Conservation (phyloP, 1,140 invertebrate genomes). For the Leptinotarsa undecemlineata region DNA sequence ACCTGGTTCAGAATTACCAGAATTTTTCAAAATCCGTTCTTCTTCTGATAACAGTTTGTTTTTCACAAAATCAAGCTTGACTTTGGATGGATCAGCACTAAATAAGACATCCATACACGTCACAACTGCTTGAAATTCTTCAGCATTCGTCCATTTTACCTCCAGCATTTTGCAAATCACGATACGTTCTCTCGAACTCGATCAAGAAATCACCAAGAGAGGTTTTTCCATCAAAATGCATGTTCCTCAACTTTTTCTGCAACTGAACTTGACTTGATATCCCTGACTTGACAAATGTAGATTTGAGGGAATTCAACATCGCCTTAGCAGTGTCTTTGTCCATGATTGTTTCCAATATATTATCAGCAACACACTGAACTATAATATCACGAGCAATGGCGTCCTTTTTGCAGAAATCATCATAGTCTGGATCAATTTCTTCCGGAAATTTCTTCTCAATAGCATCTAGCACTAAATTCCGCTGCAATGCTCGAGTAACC, state of each 20-base stretch:
- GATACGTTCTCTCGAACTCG: conserved; percentile 29
- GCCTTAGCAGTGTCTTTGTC: too few species aligned
- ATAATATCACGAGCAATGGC: too few species aligned
- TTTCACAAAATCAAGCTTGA: conserved; percentile 1
- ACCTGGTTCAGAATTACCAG: conserved; percentile 5
- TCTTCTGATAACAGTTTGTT: conserved; percentile 10
- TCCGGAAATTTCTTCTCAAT: neutral
- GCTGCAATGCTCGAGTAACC: conserved; percentile 17
- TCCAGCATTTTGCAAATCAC: conserved; percentile 25
- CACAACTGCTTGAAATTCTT: conserved; percentile 18
- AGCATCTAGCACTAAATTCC: conserved; percentile 11
- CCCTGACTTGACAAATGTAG: conserved; percentile 11
- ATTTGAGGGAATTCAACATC: too few species aligned
- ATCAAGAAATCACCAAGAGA: conserved; percentile 21
- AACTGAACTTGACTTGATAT: conserved; percentile 27
- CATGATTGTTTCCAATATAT: too few species aligned
- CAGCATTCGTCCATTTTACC: conserved; percentile 30
- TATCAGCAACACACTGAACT: too few species aligned
- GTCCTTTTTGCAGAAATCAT: conserved; percentile 5
- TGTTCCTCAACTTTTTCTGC: conserved; percentile 25
- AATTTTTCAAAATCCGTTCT: conserved; percentile 7
- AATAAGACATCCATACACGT: conserved; percentile 30
- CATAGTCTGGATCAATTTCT: conserved; percentile 5
- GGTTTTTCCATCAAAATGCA: conserved; percentile 16
- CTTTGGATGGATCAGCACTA: conserved; percentile 9